phyloP scores from a whole-genome alignment of 2,888 invertebrate genomes.

The Trichopria drosophilae region DNA sequence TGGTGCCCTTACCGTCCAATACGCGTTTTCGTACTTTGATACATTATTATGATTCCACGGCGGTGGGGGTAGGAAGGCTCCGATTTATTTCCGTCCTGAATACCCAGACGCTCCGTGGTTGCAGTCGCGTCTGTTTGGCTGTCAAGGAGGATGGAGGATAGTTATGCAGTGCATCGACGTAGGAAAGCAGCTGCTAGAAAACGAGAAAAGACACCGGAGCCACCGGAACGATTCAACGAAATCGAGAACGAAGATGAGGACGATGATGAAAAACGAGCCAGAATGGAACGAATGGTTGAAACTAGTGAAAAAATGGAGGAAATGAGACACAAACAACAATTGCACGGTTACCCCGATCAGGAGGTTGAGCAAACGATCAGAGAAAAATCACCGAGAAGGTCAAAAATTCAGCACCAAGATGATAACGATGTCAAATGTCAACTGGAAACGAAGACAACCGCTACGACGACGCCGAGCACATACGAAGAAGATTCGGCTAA shows the following conservation, averaged over 20 bases:
- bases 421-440: background rate
- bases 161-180: conserved; percentile 54
- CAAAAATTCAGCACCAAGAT: background rate
- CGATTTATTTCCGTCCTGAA: conserved; percentile 52
- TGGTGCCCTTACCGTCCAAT: too few species aligned
- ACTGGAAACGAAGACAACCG: background rate
- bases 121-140: background rate
- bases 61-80: conserved; percentile 50
- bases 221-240: conserved; percentile 32
- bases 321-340: conserved; percentile 9
- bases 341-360: background rate
- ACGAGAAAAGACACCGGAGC: conserved; percentile 53
- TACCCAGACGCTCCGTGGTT: conserved; percentile 31
- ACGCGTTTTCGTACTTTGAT: too few species aligned
- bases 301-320: conserved; percentile 49
- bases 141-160: conserved; percentile 51
- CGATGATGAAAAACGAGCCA: conserved; percentile 45
- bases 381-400: background rate
- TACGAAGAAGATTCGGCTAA: conserved; percentile 15
- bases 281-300: conserved; percentile 52
- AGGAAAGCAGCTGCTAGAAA: conserved; percentile 49
- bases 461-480: conserved; percentile 4
- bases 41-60: too few species aligned
- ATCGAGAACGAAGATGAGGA: conserved; percentile 44
- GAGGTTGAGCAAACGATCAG: background rate